Percentiles rank a stretch among this genome's conserved stretches.
These are phyloP conservation scores for Eurypyga helias DNA, from an alignment of 2,113 vertebrate genomes.

Conservation along the genomic window DNA sequence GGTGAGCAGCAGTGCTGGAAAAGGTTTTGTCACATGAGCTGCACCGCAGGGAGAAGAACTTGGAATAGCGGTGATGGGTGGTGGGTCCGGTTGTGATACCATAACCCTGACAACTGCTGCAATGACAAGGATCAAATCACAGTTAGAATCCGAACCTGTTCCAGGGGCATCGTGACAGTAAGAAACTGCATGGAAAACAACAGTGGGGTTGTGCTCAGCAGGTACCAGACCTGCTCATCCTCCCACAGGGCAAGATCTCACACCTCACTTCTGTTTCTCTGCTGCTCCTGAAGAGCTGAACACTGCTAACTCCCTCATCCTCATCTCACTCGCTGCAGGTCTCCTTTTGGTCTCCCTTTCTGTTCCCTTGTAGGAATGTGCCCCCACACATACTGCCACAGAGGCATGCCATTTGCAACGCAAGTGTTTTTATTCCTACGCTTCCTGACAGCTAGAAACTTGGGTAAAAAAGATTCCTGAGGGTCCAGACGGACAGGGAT, in stretches of 20 bases:
- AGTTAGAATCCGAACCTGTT: neutral
- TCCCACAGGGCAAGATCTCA: neutral
- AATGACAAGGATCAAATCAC: neutral
- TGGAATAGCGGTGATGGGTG: constrained; percentile 85
- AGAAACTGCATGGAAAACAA: neutral
- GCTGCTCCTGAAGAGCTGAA: neutral
- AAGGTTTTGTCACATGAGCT: constrained; percentile 87
- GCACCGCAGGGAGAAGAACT: constrained; percentile 83
- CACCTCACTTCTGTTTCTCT: neutral
- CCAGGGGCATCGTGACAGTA: neutral
- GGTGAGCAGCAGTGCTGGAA: constrained; percentile 76
- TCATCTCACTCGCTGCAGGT: neutral
- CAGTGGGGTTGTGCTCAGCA: neutral
- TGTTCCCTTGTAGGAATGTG: neutral
- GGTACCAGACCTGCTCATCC: neutral
- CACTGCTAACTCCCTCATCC: neutral
- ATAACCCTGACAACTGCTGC: constrained; percentile 91
- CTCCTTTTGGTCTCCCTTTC: neutral
- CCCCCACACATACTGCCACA: neutral
- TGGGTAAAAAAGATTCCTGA: neutral
- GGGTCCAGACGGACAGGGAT: neutral
- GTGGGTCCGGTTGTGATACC: constrained; percentile 92
- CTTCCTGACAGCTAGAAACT: neutral
- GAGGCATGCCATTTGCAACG: neutral
- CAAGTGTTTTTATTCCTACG: neutral